Evolutionary conservation across 2,797 vertebrate species (phyloP).

Genomic region (Scolopax rusticola): DNA sequence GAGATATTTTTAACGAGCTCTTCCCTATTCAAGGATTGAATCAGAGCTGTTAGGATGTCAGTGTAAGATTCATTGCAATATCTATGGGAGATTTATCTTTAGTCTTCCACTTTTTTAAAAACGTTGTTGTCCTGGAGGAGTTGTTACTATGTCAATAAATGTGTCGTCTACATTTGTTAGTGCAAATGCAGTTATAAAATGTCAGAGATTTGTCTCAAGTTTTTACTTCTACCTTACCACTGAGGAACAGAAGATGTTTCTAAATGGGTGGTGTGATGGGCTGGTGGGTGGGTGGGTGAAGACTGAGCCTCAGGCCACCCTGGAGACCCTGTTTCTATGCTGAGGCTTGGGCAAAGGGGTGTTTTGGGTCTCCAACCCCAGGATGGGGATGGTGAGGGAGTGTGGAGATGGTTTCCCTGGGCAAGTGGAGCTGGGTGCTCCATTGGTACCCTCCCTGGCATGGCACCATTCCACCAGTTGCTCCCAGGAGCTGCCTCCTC

Average conservation of each 20-base stretch:
- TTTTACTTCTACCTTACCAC: not conserved
- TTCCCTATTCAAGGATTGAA: conserved; percentile 67
- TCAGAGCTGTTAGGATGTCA: conserved; percentile 67
- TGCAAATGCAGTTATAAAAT: conserved; percentile 42
- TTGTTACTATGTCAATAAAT: conserved; percentile 71
- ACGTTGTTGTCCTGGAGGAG: conserved; percentile 70
- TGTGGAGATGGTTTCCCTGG: not conserved
- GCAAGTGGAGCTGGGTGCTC: not conserved
- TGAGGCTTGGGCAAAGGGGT: not conserved
- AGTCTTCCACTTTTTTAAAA: conserved; percentile 1
- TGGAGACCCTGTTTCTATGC: not conserved
- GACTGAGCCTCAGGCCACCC: not conserved
- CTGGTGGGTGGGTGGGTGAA: too few relatives aligned
- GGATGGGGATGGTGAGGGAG: not conserved
- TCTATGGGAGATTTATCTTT: conserved; percentile 68
- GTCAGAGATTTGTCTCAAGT: conserved; percentile 25
- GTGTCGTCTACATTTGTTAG: conserved; percentile 53
- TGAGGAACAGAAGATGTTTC: not conserved
- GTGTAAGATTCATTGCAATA: conserved; percentile 67
- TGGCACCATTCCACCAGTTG: fast-evolving
- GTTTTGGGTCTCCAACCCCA: not conserved
- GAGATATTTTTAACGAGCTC: conserved; percentile 72
- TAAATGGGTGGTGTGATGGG: fast-evolving
- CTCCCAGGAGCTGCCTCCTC: not conserved
- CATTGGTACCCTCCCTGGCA: not conserved